phyloP scores from a whole-genome alignment of 2,113 vertebrate genomes.

The Ivindomyrus marchei region DNA sequence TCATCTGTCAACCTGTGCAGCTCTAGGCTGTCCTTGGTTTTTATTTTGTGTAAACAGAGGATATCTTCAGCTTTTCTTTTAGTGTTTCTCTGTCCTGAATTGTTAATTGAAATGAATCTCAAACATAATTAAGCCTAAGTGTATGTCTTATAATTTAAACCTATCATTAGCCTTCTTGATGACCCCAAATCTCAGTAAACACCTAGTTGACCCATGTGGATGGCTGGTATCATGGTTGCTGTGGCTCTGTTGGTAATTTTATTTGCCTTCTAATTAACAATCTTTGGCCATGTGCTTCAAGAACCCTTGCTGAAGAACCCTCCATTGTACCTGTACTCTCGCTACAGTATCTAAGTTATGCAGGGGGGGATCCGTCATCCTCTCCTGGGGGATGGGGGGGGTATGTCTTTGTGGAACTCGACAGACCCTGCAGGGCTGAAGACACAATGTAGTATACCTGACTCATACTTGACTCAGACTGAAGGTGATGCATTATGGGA shows the following conservation, averaged over 20 bases:
- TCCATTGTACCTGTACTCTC: not conserved
- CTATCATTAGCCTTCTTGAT: not conserved
- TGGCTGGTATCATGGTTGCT: not conserved
- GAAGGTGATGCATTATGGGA: not conserved
- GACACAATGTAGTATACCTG: not conserved
- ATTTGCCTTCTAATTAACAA: not conserved
- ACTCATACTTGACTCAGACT: not conserved
- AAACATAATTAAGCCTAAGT: not conserved
- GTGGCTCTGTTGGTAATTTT: not conserved
- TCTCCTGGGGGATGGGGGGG: not conserved
- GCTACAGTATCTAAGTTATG: not conserved
- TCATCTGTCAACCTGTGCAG: not conserved
- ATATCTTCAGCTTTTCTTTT: not conserved
- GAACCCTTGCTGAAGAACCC: not conserved
- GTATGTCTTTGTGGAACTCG: not conserved
- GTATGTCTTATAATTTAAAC: not conserved
- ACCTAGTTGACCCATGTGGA: not conserved
- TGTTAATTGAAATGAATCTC: not conserved
- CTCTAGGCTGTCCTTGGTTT: not conserved
- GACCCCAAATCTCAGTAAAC: not conserved
- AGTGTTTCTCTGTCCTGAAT: not conserved
- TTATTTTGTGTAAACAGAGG: not conserved
- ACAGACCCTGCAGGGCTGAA: not conserved
- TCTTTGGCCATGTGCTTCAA: not conserved
- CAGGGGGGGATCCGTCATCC: not conserved